phyloP scores from a whole-genome alignment of 2,888 invertebrate genomes.

The Eremobia ochroleuca region DNA sequence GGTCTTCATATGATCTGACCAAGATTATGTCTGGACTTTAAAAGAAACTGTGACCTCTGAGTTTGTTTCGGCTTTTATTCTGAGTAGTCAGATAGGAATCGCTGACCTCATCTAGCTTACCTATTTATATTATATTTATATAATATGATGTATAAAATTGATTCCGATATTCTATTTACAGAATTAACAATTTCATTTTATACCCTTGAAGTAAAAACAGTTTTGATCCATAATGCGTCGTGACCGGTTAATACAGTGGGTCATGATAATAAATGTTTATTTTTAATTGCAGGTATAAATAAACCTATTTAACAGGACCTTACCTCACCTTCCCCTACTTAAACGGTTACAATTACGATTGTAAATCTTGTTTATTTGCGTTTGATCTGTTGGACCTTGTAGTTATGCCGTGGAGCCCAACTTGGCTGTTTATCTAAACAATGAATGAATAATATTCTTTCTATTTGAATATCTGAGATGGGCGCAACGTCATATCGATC shows the following conservation, averaged over 20 bases:
- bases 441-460: conserved; percentile 7
- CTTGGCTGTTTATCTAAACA: neutral
- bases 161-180: no score
- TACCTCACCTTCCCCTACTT: neutral
- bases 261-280: neutral
- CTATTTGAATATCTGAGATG: conserved; percentile 14
- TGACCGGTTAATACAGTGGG: neutral
- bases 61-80: no score
- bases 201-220: neutral
- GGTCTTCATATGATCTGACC: no score
- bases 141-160: no score
- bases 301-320: neutral
- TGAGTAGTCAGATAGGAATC: no score
- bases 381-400: neutral
- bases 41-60: no score
- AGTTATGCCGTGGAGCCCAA: neutral
- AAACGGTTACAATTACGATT: neutral
- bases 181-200: no score
- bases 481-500: neutral
- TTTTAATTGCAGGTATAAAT: neutral
- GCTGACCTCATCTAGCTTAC: no score
- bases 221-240: neutral
- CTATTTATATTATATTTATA: no score
- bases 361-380: conserved; percentile 8
- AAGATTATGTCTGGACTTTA: no score